Percentiles rank a stretch among this genome's conserved stretches.
phyloP scores from a whole-genome alignment of 2,797 vertebrate species.

The Squalus acanthias region DNA sequence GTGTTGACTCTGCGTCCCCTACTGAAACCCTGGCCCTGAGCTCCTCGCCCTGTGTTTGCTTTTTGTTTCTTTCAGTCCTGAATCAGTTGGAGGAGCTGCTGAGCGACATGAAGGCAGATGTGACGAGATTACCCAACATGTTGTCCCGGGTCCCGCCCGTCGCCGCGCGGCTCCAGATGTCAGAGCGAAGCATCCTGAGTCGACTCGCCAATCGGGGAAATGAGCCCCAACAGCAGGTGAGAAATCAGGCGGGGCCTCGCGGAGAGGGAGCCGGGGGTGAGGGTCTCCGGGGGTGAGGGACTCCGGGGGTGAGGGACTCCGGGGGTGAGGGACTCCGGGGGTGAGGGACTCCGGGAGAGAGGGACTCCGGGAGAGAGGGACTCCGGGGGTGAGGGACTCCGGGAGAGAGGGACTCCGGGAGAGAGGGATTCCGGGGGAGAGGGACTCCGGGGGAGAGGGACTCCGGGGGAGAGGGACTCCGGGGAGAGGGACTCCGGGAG shows the following conservation, averaged over 20 bases:
- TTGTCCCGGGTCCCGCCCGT: conserved; percentile 89
- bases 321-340: background rate
- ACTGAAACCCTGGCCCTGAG: conserved; percentile 32
- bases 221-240: conserved; percentile 80
- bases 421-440: background rate
- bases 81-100: conserved; percentile 96
- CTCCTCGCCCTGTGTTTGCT: conserved; percentile 20
- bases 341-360: background rate
- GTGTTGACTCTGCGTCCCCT: background rate
- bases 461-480: background rate
- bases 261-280: conserved; percentile 7
- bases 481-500: conserved; percentile 23
- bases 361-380: conserved; percentile 26
- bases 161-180: conserved; percentile 93
- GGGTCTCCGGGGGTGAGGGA: no score
- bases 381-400: background rate
- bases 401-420: conserved; percentile 22
- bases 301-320: conserved; percentile 15
- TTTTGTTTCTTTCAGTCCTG: conserved; percentile 65
- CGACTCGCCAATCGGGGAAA: conserved; percentile 85
- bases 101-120: conserved; percentile 97
- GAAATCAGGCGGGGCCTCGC: background rate
- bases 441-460: background rate
- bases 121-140: conserved; percentile 93
- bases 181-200: conserved; percentile 91